phyloP scores from a whole-genome alignment of 2,113 vertebrate species.

The Dromaius novaehollandiae region DNA sequence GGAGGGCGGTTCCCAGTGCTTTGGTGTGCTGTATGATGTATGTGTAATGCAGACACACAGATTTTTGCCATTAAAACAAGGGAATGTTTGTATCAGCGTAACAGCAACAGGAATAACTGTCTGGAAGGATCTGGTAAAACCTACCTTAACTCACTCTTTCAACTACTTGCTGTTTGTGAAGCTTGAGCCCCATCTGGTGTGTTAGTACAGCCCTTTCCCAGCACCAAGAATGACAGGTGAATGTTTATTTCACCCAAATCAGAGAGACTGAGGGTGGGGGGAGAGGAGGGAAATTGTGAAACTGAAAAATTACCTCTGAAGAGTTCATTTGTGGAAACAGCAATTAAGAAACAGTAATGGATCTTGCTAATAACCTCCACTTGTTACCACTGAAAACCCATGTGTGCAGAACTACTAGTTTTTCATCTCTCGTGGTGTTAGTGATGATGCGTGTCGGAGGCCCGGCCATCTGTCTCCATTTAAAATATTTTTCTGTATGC shows the following conservation, averaged over 20 bases:
- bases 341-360: not conserved
- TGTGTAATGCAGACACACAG: accelerated
- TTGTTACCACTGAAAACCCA: not conserved
- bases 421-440: accelerated
- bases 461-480: not conserved
- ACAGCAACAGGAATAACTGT: not conserved
- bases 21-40: not conserved
- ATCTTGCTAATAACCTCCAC: not conserved
- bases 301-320: not conserved
- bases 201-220: not conserved
- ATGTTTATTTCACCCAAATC: not conserved
- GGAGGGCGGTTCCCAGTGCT: not conserved
- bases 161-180: not conserved
- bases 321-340: not conserved
- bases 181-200: not conserved
- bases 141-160: not conserved
- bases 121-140: not conserved
- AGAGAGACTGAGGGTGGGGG: accelerated
- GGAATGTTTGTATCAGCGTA: not conserved
- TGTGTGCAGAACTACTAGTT: accelerated
- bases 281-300: not conserved
- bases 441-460: accelerated
- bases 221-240: not conserved
- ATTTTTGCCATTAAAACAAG: not conserved
- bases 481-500: not conserved